Evolutionary conservation across 1,140 invertebrate species (phyloP), one percentile per base, ranked within the genome.

Genomic region (Lordiphosa clarofinis): DNA sequence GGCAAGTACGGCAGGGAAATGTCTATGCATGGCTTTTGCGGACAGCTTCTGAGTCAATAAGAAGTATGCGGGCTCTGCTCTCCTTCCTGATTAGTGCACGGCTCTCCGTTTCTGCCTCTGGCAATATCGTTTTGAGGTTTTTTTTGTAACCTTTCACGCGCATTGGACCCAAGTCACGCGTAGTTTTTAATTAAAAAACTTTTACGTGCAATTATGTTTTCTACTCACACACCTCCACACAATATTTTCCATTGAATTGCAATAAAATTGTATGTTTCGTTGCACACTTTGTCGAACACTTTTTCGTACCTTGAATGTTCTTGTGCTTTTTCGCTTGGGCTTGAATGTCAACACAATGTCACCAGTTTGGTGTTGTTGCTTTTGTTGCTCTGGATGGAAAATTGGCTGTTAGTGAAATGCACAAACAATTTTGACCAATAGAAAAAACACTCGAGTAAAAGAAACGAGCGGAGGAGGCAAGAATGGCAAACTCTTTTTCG

Each of bases 141-240:
- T 53, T 56, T 47, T 61, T 46, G 54, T 15, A 40, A 61, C 53
- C 64, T 69, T 72, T 84, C 63, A 72, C 56, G 72, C 78, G 58
- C 58, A 63, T 82, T 82, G 75, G 61, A 72, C 58, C 71, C 62
- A 72, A 82, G 62, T 81, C 58, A 82, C 72, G 62, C 62, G 72
- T 81, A 76, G 62, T 72, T 84, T 81, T 82, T 82, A 82, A 82
- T 82, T 82, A 82, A 82, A 82, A 82, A 82, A 82, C 76, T 82
- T 84, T 63, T 62, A 69, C 54, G 59, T 73, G 76, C 78, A 82
- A 82, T 82, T 82, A 82, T 84, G 73, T 79, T 49, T 61, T 47
- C 62, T 43, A 39, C 44, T 31, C 47, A 24, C 24, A 43, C 7
- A 19, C 36, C 2, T 3, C 7, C 28, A 2, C 48, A 59, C 56